These are phyloP conservation scores for Lasiurus cinereus DNA, from an alignment of 2,113 vertebrate genomes.

Conservation along the genomic window DNA sequence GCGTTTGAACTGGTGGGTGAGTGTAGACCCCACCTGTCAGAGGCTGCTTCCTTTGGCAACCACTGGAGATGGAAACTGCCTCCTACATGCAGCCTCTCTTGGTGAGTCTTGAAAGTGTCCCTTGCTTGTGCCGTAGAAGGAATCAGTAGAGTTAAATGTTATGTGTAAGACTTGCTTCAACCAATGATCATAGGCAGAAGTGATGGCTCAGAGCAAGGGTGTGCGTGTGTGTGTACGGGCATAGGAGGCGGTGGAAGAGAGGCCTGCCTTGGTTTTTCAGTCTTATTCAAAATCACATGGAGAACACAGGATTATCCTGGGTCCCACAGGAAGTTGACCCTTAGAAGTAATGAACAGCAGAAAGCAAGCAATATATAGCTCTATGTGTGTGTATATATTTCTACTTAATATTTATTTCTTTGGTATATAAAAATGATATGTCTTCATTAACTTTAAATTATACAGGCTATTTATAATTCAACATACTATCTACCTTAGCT, in stretches of 20 bases:
- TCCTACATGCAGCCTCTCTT: conserved; percentile 96
- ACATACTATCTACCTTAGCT: conserved; percentile 39
- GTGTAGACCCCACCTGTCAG: conserved; percentile 94
- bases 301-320: background rate
- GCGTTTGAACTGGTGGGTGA: conserved; percentile 98
- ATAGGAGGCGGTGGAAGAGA: background rate
- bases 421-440: background rate
- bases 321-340: background rate
- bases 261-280: background rate
- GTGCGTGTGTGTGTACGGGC: background rate
- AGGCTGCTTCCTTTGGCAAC: conserved; percentile 95
- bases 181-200: background rate
- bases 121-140: background rate
- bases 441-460: conserved; percentile 59
- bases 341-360: background rate
- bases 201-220: background rate
- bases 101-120: conserved; percentile 87
- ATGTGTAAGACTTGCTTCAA: background rate
- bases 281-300: background rate
- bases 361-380: background rate
- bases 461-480: background rate
- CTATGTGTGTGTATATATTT: background rate
- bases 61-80: conserved; percentile 97
- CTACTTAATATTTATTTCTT: background rate
- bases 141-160: background rate